Evolutionary conservation across 1,140 invertebrate species (phyloP).

Genomic region (Temnothorax nylanderi): DNA sequence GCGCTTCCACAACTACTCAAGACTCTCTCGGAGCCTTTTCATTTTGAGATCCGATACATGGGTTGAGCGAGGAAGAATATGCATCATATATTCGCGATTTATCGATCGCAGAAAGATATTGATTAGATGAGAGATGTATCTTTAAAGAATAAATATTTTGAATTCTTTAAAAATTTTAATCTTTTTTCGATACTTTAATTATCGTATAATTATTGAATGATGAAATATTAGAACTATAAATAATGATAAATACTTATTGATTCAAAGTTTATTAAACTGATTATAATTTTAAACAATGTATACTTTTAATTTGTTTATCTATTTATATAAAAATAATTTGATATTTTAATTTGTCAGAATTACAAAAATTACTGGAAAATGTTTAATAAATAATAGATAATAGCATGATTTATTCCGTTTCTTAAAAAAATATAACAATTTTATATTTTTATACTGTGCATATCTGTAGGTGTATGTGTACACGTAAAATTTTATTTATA

Average conservation of each 20-base stretch:
- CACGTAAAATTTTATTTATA: not conserved
- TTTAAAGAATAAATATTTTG: constrained; percentile 2
- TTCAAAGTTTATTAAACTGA: not conserved
- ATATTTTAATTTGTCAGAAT: not conserved
- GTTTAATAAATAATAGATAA: not conserved
- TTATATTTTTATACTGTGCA: not conserved
- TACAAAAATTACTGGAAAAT: not conserved
- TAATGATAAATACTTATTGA: not conserved
- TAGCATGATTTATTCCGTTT: not conserved
- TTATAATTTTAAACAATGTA: not conserved
- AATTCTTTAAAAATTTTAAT: not conserved
- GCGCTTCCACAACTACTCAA: constrained; percentile 58
- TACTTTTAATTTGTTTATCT: not conserved
- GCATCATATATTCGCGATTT: constrained; percentile 47
- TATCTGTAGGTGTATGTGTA: not conserved
- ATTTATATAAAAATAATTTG: not conserved
- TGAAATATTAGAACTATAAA: not conserved
- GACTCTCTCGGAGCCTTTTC: constrained; percentile 64
- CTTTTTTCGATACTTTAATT: not conserved
- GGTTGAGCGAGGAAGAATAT: not conserved
- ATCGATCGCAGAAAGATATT: constrained; percentile 20
- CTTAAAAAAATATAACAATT: not conserved
- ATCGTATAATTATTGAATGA: not conserved
- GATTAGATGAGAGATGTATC: not conserved
- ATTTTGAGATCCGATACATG: constrained; percentile 63